A percentile compares a stretch with the other conserved stretches of the same genome.
Conservation (phyloP, 2,113 vertebrate species). For the Anoplopoma fimbria region DNA sequence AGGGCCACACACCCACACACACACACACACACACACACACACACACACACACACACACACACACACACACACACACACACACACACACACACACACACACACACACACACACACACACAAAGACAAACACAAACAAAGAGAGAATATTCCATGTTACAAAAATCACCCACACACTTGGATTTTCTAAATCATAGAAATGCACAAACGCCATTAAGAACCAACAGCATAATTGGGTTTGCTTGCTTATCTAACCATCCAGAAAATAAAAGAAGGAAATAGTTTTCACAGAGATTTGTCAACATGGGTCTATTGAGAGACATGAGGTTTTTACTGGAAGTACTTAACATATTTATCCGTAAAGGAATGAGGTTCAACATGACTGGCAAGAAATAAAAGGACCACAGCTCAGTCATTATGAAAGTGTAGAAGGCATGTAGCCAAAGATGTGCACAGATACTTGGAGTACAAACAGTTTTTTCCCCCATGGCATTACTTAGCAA, state of each 20-base stretch:
- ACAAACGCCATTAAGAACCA: background rate
- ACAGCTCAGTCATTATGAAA: background rate
- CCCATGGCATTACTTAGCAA: background rate
- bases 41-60: conserved; percentile 13
- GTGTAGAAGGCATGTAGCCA: background rate
- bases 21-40: conserved; percentile 14
- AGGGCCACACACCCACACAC: conserved; percentile 9
- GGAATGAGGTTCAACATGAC: conserved; percentile 21
- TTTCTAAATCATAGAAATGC: background rate
- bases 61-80: conserved; percentile 29
- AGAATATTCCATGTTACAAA: background rate
- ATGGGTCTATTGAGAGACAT: background rate
- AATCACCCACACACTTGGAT: background rate
- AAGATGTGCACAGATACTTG: background rate
- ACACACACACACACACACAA: conserved; percentile 16
- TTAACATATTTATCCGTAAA: background rate
- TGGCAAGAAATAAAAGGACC: background rate
- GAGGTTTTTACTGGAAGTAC: conserved; percentile 19
- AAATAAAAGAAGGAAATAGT: background rate
- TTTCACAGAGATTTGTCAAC: background rate
- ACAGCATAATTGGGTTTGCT: background rate
- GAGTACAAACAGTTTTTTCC: background rate
- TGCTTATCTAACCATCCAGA: too few relatives aligned
- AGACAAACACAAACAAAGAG: conserved; percentile 2
- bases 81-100: conserved; percentile 10